Evolutionary conservation across 2,888 invertebrate genomes (phyloP).

Genomic region (Cristatella mucedo): DNA sequence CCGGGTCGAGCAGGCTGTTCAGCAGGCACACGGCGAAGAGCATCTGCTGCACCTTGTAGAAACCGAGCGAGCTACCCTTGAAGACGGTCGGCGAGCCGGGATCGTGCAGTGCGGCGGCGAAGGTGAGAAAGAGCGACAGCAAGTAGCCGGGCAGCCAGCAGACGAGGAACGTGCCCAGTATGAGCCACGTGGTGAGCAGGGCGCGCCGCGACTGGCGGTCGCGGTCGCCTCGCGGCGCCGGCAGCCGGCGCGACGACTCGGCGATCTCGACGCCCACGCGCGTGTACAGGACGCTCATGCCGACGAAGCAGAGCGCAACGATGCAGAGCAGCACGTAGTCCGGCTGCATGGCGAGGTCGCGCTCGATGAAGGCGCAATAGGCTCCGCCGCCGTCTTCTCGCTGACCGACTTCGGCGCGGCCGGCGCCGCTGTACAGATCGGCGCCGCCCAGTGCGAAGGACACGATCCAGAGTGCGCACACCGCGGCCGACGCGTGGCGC

Average conservation of each 20-base stretch:
- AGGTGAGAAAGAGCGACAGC: too few relatives aligned
- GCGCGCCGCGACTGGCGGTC: slow-evolving; percentile 9
- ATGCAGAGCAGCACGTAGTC: slow-evolving; percentile 12
- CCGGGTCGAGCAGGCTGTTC: slow-evolving; percentile 14
- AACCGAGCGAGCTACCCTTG: background rate
- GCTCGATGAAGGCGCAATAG: too few relatives aligned
- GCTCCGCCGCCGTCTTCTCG: too few relatives aligned
- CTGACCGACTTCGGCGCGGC: too few relatives aligned
- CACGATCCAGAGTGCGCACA: slow-evolving; percentile 12
- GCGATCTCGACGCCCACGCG: slow-evolving; percentile 12
- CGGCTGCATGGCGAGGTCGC: too few relatives aligned
- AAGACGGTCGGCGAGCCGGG: background rate
- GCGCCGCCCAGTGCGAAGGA: slow-evolving; percentile 9
- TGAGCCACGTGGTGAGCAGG: slow-evolving; percentile 14
- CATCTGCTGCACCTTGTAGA: slow-evolving; percentile 11
- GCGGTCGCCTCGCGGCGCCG: background rate
- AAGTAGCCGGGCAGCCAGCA: slow-evolving; percentile 15
- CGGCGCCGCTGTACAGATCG: slow-evolving; percentile 10
- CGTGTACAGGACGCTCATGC: slow-evolving; percentile 11
- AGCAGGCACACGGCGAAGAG: slow-evolving; percentile 13
- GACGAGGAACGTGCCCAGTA: slow-evolving; percentile 14
- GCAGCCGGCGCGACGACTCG: slow-evolving; percentile 9
- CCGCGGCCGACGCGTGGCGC: slow-evolving; percentile 9
- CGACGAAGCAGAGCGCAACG: slow-evolving; percentile 10
- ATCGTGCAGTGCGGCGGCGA: background rate